Evolutionary conservation across 2,797 vertebrate genomes (phyloP), one percentile per base, ranked within the genome.

Genomic region (Onychomys leucogaster): DNA sequence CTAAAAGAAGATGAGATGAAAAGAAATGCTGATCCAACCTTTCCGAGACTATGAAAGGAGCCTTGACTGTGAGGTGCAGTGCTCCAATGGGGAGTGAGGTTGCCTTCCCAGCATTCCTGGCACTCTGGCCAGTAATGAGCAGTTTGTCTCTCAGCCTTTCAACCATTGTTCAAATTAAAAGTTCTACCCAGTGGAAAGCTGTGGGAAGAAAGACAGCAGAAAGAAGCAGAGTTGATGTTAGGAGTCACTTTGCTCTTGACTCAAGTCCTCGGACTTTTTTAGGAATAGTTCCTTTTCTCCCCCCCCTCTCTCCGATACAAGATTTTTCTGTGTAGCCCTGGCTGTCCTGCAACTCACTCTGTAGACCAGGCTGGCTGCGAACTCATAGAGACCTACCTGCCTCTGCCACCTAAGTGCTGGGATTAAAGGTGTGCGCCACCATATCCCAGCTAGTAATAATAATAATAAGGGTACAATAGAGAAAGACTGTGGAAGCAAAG

Each of bases 91-190:
- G 88, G 94, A 82, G 89, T n/a, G 63, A 96, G 94, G 71, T 23
- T 89, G 55, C 59, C 95, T 94, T 97, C 96, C 92, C 94, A 92
- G 95, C 95, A 97, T 95, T 91, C 90, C 93, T 94, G 96, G 90
- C 94, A 95, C 94, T 95, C 90, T 90, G 96, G 91, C 88, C 93
- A 96, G 92, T 43, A 49, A 93, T 91, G 11, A n/a, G 41, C 0
- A 52, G 46, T 63, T 96, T 89, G 52, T 84, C 95, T 96, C 69
- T 1, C 21, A 96, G 95, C 3, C 76, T 93, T 59, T 96, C 96
- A 97, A 92, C 97, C 29, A 95, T 6, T 76, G 94, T 88, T 97
- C 59, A 6, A 21, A 73, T 95, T 94, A 16, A 96, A 97, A 96
- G 96, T 96, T 96, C 96, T 93, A 95, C 91, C 83, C 90, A 43